Base-by-base conservation (phyloP, 2,113 vertebrate genomes). In the Chionis minor region DNA sequence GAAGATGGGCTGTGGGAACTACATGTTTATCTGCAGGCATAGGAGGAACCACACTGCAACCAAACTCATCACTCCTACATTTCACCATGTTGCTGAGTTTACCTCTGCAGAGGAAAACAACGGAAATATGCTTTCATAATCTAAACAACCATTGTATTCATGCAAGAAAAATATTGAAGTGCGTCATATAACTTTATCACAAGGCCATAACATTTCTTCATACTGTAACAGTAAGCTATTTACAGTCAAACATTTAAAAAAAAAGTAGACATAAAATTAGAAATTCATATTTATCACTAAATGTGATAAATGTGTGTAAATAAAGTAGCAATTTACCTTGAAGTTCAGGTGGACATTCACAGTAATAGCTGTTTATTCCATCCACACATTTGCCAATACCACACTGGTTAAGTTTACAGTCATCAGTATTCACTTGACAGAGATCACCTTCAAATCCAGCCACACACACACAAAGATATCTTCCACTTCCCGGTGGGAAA, bases 391-490 rank as follows among this genome's bases (percentile, higher is more conserved):
- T 98, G 59, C 99, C 99, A 92, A 94, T 45, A 47, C 98, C 98
- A 98, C 99, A 99, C 12, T 98, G 99, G 97, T 98, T 99, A 20
- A 98, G 98, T 44, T 97, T 98, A 84, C 99, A 99, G 81, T 98
- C 97, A 62, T 99, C 98, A 16, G 97, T 73, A 73, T 98, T 96
- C 69, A 97, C 93, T 96, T 99, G 98, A 47, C 99, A 99, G 86
- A 97, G 94, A 55, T 74, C 86, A 38, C 99, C 99, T 81, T 95
- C 97, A 90, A 99, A 98, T 51, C 99, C 99, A 61, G 95, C 92
- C 9, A 90, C 94, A 89, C 99, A 99, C 67, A 97, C 85, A 85
- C 99, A 99, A 32, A 97, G 74, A 51, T 98, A 99, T 59, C 95
- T 97, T 32, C 98, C 99, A 59, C 97, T 98, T 92, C 98, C 98